Evolutionary conservation across 2,888 invertebrate genomes (phyloP).

Genomic region (Agrotis ipsilon): DNA sequence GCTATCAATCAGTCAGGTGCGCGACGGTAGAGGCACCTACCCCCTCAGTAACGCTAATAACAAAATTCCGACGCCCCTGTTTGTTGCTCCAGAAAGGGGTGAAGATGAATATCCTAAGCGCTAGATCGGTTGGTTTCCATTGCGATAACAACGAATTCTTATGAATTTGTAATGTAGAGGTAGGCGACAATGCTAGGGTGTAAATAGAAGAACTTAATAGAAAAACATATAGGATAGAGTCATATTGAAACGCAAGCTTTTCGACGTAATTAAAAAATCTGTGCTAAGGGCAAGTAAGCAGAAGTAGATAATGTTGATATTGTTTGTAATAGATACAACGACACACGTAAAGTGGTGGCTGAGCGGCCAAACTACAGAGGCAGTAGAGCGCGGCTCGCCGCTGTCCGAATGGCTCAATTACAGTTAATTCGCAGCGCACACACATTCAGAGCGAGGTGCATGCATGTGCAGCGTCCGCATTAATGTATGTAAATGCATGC

Average conservation of each 20-base stretch:
- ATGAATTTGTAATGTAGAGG: conserved; percentile 48
- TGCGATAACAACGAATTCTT: conserved; percentile 70
- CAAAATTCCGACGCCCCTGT: conserved; percentile 90
- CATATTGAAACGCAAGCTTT: conserved; percentile 3
- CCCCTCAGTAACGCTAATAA: conserved; percentile 90
- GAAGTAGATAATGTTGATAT: conserved; percentile 62
- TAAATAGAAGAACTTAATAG: background rate
- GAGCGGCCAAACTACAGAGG: conserved; percentile 78
- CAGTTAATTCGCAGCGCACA: conserved; percentile 90
- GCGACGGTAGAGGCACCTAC: conserved; percentile 86
- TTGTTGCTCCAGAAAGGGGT: conserved; percentile 89
- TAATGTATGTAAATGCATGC: conserved; percentile 91
- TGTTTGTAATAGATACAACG: conserved; percentile 67
- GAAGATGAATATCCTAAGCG: conserved; percentile 88
- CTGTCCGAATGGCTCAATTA: conserved; percentile 90
- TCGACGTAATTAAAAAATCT: conserved; percentile 26
- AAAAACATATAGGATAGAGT: conserved; percentile 4
- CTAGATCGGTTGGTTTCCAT: conserved; percentile 77
- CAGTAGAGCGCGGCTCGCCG: conserved; percentile 83
- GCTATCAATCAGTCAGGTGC: conserved; percentile 91
- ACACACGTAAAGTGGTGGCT: conserved; percentile 69
- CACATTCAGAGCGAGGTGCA: conserved; percentile 86
- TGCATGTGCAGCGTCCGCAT: conserved; percentile 88
- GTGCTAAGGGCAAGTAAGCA: conserved; percentile 51
- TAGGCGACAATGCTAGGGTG: conserved; percentile 1